phyloP scores from a whole-genome alignment of 1,140 invertebrate genomes.

The Berghia stephanieae region DNA sequence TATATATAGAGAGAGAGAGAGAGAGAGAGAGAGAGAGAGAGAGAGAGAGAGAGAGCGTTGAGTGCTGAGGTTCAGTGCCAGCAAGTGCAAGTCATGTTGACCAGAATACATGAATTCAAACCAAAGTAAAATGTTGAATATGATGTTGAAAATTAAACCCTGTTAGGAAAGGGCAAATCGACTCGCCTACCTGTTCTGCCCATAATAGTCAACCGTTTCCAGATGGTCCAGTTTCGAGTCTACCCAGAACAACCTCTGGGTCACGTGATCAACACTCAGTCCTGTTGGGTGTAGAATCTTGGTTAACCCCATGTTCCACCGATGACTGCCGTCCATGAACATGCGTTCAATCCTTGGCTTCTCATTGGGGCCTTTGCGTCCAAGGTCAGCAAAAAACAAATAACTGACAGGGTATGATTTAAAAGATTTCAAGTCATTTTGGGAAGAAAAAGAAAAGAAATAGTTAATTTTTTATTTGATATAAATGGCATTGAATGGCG shows the following conservation, averaged over 20 bases:
- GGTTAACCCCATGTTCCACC: conserved; percentile 86
- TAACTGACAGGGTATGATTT: conserved; percentile 68
- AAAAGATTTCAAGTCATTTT: too few relatives aligned
- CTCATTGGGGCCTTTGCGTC: conserved; percentile 78
- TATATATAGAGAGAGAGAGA: too few relatives aligned
- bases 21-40: too few relatives aligned
- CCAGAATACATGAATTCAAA: too few relatives aligned
- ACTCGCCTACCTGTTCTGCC: conserved; percentile 82
- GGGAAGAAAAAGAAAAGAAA: too few relatives aligned
- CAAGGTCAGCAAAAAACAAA: conserved; percentile 94
- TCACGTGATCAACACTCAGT: conserved; percentile 89
- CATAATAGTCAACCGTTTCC: conserved; percentile 96
- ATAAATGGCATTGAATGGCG: too few relatives aligned
- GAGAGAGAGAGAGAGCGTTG: too few relatives aligned
- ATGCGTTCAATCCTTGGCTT: conserved; percentile 83
- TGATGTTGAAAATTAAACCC: too few relatives aligned
- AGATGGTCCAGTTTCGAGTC: conserved; percentile 98
- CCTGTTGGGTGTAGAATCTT: conserved; percentile 99
- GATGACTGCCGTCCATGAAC: conserved; percentile 92
- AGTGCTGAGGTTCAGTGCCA: too few relatives aligned
- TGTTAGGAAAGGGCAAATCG: neutral
- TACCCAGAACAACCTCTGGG: conserved; percentile 90
- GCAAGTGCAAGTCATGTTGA: too few relatives aligned
- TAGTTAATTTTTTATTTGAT: too few relatives aligned
- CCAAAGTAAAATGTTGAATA: too few relatives aligned